Conservation (phyloP, 2,797 vertebrate genomes). For the Gobionotothen gibberifrons region DNA sequence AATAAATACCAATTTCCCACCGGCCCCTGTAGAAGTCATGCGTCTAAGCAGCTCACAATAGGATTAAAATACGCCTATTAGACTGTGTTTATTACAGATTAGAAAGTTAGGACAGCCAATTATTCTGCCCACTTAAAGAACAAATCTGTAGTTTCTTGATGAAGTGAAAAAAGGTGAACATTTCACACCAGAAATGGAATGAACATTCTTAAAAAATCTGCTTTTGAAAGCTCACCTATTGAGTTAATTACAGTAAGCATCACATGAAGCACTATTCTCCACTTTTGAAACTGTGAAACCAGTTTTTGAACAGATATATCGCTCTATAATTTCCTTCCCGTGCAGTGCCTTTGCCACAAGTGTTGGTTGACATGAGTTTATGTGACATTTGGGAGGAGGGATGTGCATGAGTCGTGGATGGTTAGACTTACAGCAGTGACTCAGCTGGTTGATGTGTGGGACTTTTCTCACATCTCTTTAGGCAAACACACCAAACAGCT, state of each 20-base stretch:
- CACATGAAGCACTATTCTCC: background rate
- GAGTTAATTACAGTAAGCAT: background rate
- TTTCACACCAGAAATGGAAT: background rate
- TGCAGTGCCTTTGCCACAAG: constrained; percentile 42
- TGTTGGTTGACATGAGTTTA: constrained; percentile 65
- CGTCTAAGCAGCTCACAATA: constrained; percentile 74
- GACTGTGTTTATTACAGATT: constrained; percentile 72
- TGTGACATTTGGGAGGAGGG: constrained; percentile 72
- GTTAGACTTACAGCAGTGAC: constrained; percentile 71
- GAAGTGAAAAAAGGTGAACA: background rate
- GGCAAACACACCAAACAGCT: constrained; percentile 54
- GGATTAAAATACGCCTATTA: constrained; percentile 76
- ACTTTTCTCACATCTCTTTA: constrained; percentile 73
- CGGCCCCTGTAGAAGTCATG: constrained; percentile 82
- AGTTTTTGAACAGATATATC: constrained; percentile 23
- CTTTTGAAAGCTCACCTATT: background rate
- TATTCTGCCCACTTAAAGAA: constrained; percentile 22
- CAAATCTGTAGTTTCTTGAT: constrained; percentile 10
- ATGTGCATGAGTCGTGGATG: constrained; percentile 56
- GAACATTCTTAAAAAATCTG: background rate
- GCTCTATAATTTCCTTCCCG: constrained; percentile 30
- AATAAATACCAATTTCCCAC: constrained; percentile 88
- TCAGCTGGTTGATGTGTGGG: constrained; percentile 73
- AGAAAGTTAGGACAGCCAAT: constrained; percentile 61
- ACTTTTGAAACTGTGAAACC: constrained; percentile 4